A percentile compares a stretch with the other conserved stretches of the same genome.
Evolutionary conservation across 2,888 invertebrate species (phyloP).

Genomic region (Formica aserva): DNA sequence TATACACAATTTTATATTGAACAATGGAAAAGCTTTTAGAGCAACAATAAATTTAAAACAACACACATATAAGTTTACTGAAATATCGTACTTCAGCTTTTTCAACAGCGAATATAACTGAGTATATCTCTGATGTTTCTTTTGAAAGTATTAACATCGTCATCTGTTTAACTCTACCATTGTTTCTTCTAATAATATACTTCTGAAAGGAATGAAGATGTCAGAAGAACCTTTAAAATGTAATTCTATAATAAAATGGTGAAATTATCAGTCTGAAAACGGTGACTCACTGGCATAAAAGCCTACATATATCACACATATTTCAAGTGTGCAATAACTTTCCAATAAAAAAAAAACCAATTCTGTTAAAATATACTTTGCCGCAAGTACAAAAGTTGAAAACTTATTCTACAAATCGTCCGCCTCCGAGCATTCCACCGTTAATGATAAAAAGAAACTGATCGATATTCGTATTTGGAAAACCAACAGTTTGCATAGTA

Average conservation of each 20-base stretch:
- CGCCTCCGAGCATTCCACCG: not conserved
- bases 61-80: not conserved
- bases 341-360: conserved; percentile 1
- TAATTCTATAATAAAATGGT: conserved; percentile 1
- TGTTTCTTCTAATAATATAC: conserved; percentile 27
- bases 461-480: conserved; percentile 14
- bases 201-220: conserved; percentile 8
- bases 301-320: not conserved
- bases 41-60: conserved; percentile 4
- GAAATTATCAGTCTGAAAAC: conserved; percentile 15
- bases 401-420: conserved; percentile 14
- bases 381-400: not conserved
- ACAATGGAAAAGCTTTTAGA: not conserved
- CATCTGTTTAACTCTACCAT: conserved; percentile 7
- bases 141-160: conserved; percentile 15
- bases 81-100: conserved; percentile 9
- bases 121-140: not conserved
- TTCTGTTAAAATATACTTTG: not conserved
- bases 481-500: conserved; percentile 23
- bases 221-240: conserved; percentile 10
- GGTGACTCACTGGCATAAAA: not conserved
- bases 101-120: not conserved
- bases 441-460: conserved; percentile 32
- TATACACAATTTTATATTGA: not conserved
- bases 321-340: conserved; percentile 23